Evolutionary conservation across 1,140 invertebrate genomes (phyloP), one percentile per base, ranked within the genome.

Genomic region (Sminthurinus signatus): DNA sequence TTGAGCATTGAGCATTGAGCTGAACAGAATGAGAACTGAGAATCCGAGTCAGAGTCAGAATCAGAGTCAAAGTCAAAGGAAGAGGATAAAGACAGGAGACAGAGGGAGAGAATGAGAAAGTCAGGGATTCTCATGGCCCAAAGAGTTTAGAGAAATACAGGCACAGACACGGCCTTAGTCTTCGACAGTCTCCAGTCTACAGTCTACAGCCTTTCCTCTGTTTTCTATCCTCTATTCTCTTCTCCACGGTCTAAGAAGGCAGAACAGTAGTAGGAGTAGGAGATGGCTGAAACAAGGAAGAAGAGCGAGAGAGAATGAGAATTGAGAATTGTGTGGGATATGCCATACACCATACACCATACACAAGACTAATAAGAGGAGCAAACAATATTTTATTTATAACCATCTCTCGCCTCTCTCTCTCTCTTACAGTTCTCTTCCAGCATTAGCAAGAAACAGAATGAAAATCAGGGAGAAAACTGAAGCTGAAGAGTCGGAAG

Each of bases 311-410:
- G 54, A 23, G 32, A 27, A 29, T 14, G 54, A 52, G 27, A 3
- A 29, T n/a, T 52, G 14, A 10, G 32, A 21, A 32, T 32, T 62
- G 61, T 62, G 61, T 62, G n/a, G n/a, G 56, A 64, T 55, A 62
- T 48, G 55, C 42, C 23, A 51, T 42, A 64, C 58, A 59, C n/a
- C n/a, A n/a, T n/a, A n/a, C n/a, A n/a, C n/a, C n/a, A 64, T 57
- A 59, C 62, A n/a, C 58, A 64, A 64, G 5, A 48, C 32, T 36
- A 36, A 36, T 62, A 56, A 55, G 46, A 52, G 62, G 32, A 64
- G 55, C 54, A 58, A 64, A 63, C 61, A 63, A 63, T 63, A 64
- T 64, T 58, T 63, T 64, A 64, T 64, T 64, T 58, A 58, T 64
- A 58, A 58, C 55, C 62, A 3, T 59, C 57, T 39, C 42, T 59